A percentile compares a stretch with the other conserved stretches of the same genome.
Conservation (phyloP, 35 echinoderm and acorn worm species). For the Strongylocentrotus purpuratus region DNA sequence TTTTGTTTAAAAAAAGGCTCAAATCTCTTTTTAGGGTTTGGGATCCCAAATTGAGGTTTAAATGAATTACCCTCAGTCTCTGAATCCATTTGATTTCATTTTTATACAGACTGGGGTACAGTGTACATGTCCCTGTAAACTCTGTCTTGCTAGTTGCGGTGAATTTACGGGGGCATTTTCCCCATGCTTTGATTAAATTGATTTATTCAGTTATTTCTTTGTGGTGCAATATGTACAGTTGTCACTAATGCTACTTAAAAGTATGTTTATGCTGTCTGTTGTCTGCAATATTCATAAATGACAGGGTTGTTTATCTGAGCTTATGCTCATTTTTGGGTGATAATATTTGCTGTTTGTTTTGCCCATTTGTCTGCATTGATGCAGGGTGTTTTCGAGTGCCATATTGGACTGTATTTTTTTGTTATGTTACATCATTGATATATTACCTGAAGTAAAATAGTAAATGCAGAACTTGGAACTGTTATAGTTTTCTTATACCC, state of each 20-base stretch:
- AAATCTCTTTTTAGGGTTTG: too few species aligned
- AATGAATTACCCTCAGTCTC: too few species aligned
- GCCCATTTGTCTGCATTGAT: background rate
- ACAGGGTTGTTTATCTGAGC: background rate
- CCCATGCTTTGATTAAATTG: too few species aligned
- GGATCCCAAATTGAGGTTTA: too few species aligned
- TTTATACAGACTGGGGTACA: background rate
- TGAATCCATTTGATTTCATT: background rate
- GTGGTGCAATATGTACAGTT: background rate
- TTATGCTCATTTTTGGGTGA: background rate
- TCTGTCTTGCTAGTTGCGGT: background rate
- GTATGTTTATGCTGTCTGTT: background rate
- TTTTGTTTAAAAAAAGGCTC: too few species aligned
- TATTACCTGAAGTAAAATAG: too few species aligned
- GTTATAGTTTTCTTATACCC: too few species aligned
- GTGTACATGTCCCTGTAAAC: background rate
- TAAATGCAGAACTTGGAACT: too few species aligned
- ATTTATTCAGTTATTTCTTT: background rate
- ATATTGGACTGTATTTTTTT: too few species aligned
- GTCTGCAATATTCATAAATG: background rate
- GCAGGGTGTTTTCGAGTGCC: too few species aligned
- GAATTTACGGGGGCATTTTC: background rate
- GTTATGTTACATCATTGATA: too few species aligned
- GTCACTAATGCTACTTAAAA: background rate
- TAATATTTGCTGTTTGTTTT: background rate